Base-by-base conservation (phyloP, 2,888 invertebrate species). In the Lochmaea capreae region DNA sequence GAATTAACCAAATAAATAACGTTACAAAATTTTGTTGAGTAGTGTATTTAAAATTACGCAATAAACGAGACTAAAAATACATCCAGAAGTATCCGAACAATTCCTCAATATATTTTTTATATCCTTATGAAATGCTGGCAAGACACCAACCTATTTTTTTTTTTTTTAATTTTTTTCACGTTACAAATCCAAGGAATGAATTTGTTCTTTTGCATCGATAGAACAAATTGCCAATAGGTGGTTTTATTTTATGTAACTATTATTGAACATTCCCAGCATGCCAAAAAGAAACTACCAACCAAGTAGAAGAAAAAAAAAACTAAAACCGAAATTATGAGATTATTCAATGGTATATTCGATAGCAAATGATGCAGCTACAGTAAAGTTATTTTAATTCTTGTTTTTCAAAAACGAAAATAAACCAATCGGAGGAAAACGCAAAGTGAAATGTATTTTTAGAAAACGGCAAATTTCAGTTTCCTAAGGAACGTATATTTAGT, bases 381-480 rank as follows among this genome's bases (percentile, higher is more conserved):
- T 16, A 42, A 16, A 63, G 62, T 67, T 72, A 72, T 67, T 61
- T 72, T 72, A 67, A 72, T 61, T 72, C 58, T 54, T 72, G 10
- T 66, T 72, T 62, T 43, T 67, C 43, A 22, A 46, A 63, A 57
- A 57, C 67, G 57, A 72, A 72, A 72, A 72, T 72, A 72, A 72
- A 72, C 67, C 42, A 42, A 11, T 18, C 33, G 33, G 33, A 33
- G 49, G 61, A 67, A 61, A 57, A 59, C 54, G 49, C 59, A 14
- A 42, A 46, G 14, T 46, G 12, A 33, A 5, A 52, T 16, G 0
- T 54, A 54, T 54, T 54, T 54, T 54, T 54, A 54, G 54, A 54
- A 16, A 18, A 6, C 54, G 18, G 16, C 14, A 52, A 52, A 52
- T 52, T 52, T n/a, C 2, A 52, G 52, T 52, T 52, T 52, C 52